Evolutionary conservation across 2,888 invertebrate genomes (phyloP), one percentile per base, ranked within the genome.

Genomic region (Cephus pulcher): DNA sequence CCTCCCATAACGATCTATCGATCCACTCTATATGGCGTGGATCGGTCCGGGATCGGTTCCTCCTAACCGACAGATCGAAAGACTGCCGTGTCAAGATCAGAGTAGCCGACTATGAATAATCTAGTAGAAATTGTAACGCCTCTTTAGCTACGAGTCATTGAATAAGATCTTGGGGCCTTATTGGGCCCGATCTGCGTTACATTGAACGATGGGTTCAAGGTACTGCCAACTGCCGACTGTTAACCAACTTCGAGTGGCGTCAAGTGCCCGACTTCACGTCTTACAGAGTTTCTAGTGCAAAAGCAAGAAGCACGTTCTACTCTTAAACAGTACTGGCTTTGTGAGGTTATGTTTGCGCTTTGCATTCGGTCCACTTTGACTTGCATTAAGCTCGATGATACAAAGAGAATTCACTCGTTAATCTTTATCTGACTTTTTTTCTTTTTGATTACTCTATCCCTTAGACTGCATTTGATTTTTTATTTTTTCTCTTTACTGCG

Each of bases 331-430:
- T 40, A 12, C 78, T 74, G 79, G 84, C 88, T 85, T 87, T 88
- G 88, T 86, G 85, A 82, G 82, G 80, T 83, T 82, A 82, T 84
- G 86, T 86, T 88, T 85, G 86, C 85, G 86, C 85, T 87, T 86
- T 84, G 86, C 23, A 84, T 84, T 87, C 81, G 83, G 82, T 85
- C 85, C 85, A 88, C 87, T 88, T 88, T 82, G 86, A 83, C 85
- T 86, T 86, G 88, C 88, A 89, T 87, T 86, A 88, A 88, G 69
- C 79, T 76, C 79, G 78, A 80, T 82, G 83, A 84, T 86, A 85
- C 86, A 87, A 88, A 88, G 87, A 81, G 81, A 74, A 56, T 70
- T 75, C 76, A 34, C 70, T 70, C 71, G 73, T 68, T 34, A 35
- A 74, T 75, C 75, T 15, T 33, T 75, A 68, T 30, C 73, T 75